Evolutionary conservation across 2,888 invertebrate species (phyloP).

Genomic region (Pseudanteris insignis): DNA sequence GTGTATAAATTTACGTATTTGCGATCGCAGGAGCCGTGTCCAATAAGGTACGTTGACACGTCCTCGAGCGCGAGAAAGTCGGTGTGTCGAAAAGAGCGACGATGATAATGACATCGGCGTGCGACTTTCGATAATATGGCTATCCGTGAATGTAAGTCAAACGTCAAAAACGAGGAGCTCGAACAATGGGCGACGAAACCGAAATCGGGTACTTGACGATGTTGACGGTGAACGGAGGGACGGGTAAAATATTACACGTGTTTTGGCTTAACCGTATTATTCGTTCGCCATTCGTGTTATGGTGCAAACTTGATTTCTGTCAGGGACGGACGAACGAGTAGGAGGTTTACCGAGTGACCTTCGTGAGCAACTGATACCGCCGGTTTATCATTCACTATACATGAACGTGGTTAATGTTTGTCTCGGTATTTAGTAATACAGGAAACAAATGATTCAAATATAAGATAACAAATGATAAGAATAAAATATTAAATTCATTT

Average conservation of each 20-base stretch:
- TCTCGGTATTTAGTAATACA: too few relatives aligned
- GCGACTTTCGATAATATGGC: constrained; percentile 27
- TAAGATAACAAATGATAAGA: too few relatives aligned
- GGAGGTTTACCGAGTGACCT: constrained; percentile 12
- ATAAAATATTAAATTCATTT: too few relatives aligned
- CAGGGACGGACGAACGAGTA: constrained; percentile 20
- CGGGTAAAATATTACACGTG: constrained; percentile 24
- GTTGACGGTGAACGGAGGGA: background rate
- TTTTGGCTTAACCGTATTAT: constrained; percentile 24
- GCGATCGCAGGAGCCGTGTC: constrained; percentile 6
- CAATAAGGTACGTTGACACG: constrained; percentile 26
- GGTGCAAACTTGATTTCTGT: constrained; percentile 32
- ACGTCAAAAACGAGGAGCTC: constrained; percentile 5
- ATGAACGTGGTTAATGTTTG: too few relatives aligned
- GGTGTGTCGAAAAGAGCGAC: background rate
- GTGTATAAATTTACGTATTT: constrained; percentile 24
- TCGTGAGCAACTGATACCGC: too few relatives aligned
- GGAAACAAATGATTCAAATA: too few relatives aligned
- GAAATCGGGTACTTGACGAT: constrained; percentile 25
- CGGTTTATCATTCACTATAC: too few relatives aligned
- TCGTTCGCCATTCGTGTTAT: constrained; percentile 29
- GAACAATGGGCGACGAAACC: constrained; percentile 11
- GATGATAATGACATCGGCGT: constrained; percentile 7
- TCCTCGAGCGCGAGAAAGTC: constrained; percentile 20
- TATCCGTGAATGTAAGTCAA: constrained; percentile 12